Evolutionary conservation across 2,113 vertebrate genomes (phyloP), one percentile per base, ranked within the genome.

Genomic region (Motacilla alba): DNA sequence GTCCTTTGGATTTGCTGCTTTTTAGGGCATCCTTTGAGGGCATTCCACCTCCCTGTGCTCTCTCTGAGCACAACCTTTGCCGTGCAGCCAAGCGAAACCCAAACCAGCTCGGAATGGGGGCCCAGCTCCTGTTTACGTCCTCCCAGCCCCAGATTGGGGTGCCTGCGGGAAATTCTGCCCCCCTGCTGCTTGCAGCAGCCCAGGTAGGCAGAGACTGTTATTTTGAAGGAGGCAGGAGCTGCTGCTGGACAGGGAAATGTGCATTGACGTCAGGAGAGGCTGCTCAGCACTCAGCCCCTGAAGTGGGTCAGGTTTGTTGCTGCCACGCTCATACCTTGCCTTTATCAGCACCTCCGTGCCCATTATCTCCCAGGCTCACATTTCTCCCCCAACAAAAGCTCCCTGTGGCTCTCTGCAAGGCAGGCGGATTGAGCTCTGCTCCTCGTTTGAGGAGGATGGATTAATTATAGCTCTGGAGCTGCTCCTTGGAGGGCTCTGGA

Each of bases 241-340:
- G 70, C 83, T 49, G 78, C 88, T 93, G 93, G 96, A 56, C 89
- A 66, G 63, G 84, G 83, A 80, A 95, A 89, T 88, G 17, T 80
- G 64, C 89, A 63, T 68, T 98, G 97, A 98, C 86, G 79, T 98
- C 97, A 97, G 90, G 68, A 39, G 66, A 62, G 91, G 94, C 94
- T 90, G 95, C 90, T 94, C 82, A 86, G 95, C 76, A 20, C 94
- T 96, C 97, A 59, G 84, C 76, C 76, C 93, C 63, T 92, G 90
- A 95, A 94, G 44, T 94, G 96, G 97, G 97, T 98, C 97, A 96
- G 92, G 88, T 87, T 94, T 70, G 62, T 80, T 82, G 81, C 91
- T 76, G 37, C 85, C 46, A 4, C 74, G 18, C 70, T 87, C 62
- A 2, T 82, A 82, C 94, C 92, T 97, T 75, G 72, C 90, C 59